These are phyloP conservation scores for Manis javanica DNA, from an alignment of 2,797 vertebrate species.

Conservation along the genomic window DNA sequence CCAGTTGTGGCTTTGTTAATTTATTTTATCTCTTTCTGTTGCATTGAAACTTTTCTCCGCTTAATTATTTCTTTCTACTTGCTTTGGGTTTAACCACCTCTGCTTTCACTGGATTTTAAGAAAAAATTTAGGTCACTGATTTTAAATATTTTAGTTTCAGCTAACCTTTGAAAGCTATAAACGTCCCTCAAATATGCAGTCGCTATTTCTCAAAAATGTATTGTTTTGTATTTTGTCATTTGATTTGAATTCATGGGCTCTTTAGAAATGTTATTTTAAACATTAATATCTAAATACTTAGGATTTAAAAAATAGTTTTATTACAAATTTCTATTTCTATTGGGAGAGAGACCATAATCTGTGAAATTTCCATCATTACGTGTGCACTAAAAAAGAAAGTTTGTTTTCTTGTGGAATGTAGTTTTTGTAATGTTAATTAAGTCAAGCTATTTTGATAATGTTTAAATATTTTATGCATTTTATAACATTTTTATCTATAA, in stretches of 20 bases:
- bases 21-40: background rate
- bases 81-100: background rate
- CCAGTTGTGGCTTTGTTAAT: background rate
- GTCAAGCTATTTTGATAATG: background rate
- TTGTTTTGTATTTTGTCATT: background rate
- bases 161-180: background rate
- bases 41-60: background rate
- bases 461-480: background rate
- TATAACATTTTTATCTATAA: background rate
- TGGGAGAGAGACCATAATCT: background rate
- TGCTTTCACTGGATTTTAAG: background rate
- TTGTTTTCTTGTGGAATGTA: background rate
- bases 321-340: background rate
- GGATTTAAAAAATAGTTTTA: background rate
- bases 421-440: background rate
- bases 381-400: background rate
- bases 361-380: background rate
- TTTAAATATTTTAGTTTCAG: background rate
- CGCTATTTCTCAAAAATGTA: background rate
- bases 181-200: background rate
- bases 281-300: background rate
- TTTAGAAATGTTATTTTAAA: background rate
- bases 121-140: background rate
- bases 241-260: background rate
- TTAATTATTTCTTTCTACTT: background rate